Evolutionary conservation across 2,888 invertebrate genomes (phyloP), one percentile per base, ranked within the genome.

Genomic region (Caenorhabditis wallacei): DNA sequence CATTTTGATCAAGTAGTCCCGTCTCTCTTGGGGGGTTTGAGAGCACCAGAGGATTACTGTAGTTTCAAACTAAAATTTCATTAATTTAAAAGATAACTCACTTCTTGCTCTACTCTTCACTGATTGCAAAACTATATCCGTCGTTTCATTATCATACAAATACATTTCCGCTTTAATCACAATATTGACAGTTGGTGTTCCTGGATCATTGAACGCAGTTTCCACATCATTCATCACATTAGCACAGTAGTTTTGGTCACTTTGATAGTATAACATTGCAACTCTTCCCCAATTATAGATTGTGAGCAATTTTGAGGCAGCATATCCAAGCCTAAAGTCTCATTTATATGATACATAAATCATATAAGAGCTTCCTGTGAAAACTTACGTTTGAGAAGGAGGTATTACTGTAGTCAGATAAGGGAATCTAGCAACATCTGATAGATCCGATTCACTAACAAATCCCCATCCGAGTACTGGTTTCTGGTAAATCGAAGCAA

Each of bases 391-490:
- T 18, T 56, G 51, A 7, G 85, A 82, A 35, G 54, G 82, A 7
- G 84, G 64, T 35, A 84, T 35, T 10, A 84, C 74, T 1, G 83
- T 69, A 0, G 80, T 46, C 63, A 84, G n/a, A 46, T 75, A 82
- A 3, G 86, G 86, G 76, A 72, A 86, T 26, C 82, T 48, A 16
- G 16, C 16, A 1, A 56, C n/a, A 43, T 84, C 75, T 1, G 78
- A 51, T 35, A 84, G 71, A 16, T 81, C 69, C 22, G 81, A 24
- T 16, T 78, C 66, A 18, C 76, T 80, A 16, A 82, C 71, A 37
- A 81, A 86, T 10, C 86, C 86, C 83, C 83, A 86, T 0, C 71
- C 82, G 43, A 86, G 59, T 8, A 84, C 71, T 1, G 80, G 75
- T 18, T 54, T 86, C 20, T 64, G 11, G 40, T 84, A 86, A 22